phyloP scores from a whole-genome alignment of 1,140 invertebrate species.

The Dryas iulia region DNA sequence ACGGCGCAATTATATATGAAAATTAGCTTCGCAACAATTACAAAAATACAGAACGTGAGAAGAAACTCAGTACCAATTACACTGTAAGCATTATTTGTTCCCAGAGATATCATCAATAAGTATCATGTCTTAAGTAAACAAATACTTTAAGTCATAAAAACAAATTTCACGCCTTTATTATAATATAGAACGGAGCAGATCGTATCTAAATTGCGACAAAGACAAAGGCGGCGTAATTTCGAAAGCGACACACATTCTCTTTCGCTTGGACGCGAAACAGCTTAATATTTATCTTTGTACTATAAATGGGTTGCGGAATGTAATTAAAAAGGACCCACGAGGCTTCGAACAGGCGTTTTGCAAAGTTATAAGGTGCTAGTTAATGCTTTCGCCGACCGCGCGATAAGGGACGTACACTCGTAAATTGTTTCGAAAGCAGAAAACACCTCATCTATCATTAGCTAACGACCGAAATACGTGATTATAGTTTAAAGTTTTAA shows the following conservation, averaged over 20 bases:
- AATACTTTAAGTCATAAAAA: slow-evolving; percentile 16
- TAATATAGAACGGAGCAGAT: slow-evolving; percentile 21
- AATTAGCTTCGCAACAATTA: not conserved
- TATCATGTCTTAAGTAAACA: slow-evolving; percentile 9
- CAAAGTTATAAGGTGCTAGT: slow-evolving; percentile 24
- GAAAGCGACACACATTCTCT: slow-evolving; percentile 32
- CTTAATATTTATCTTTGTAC: slow-evolving; percentile 32
- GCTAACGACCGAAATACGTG: not conserved
- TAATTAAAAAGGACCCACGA: slow-evolving; percentile 35
- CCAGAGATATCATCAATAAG: slow-evolving; percentile 8
- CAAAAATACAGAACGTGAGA: not conserved
- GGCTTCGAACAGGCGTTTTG: slow-evolving; percentile 22
- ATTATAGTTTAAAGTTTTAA: not conserved
- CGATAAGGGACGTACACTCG: slow-evolving; percentile 17
- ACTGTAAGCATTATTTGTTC: not conserved
- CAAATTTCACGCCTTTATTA: slow-evolving; percentile 26
- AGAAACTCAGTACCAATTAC: not conserved
- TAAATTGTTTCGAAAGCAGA: not conserved
- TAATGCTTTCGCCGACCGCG: slow-evolving; percentile 14
- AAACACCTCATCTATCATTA: slow-evolving; percentile 8
- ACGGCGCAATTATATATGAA: not conserved
- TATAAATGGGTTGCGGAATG: slow-evolving; percentile 32
- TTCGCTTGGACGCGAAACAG: slow-evolving; percentile 26
- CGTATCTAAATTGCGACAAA: slow-evolving; percentile 29
- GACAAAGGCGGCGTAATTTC: slow-evolving; percentile 31